phyloP scores from a whole-genome alignment of 1,140 invertebrate species.

The Microvelia longipes region DNA sequence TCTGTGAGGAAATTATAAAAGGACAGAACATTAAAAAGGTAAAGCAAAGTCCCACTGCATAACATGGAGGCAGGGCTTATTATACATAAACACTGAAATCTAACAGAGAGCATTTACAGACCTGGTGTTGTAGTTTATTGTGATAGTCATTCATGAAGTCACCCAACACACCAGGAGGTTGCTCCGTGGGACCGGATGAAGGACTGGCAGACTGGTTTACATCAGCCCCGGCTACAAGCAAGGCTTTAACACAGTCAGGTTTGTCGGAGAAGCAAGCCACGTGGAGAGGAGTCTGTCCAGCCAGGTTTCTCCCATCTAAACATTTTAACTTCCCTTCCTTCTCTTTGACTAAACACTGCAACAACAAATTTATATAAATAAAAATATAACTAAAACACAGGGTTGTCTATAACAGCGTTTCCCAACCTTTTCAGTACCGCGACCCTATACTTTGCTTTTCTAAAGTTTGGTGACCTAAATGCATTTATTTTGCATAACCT shows the following conservation, averaged over 20 bases:
- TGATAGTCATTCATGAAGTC: conserved; percentile 49
- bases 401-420: too few relatives aligned
- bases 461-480: too few relatives aligned
- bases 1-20: too few relatives aligned
- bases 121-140: conserved; percentile 40
- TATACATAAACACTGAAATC: too few relatives aligned
- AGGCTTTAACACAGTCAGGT: conserved; percentile 69
- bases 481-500: too few relatives aligned
- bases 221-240: conserved; percentile 67
- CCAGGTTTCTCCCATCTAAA: conserved; percentile 61
- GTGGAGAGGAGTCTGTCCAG: conserved; percentile 72
- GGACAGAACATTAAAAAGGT: too few relatives aligned
- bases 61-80: too few relatives aligned
- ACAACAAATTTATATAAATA: not conserved
- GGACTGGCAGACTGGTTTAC: conserved; percentile 51
- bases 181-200: conserved; percentile 22
- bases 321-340: not conserved
- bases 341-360: not conserved
- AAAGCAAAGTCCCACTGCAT: too few relatives aligned
- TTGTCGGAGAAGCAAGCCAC: conserved; percentile 68
- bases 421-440: too few relatives aligned
- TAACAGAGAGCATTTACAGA: too few relatives aligned
- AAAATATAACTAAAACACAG: not conserved
- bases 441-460: too few relatives aligned
- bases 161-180: conserved; percentile 36